Conservation (phyloP, 1,140 invertebrate species). For the Mactra quadrangularis region DNA sequence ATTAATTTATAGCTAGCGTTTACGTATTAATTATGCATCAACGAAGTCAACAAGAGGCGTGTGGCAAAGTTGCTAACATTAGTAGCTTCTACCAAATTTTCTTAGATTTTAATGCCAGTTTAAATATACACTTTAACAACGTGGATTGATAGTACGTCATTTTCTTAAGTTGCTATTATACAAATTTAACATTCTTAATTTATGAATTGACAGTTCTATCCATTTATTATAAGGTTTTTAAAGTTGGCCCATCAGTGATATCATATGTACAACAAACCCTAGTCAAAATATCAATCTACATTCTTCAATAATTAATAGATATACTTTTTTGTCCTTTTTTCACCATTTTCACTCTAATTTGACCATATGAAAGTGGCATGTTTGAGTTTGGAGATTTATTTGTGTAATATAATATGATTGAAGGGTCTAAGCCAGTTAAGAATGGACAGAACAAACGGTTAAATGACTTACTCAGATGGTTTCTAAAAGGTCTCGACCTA, state of each 20-base stretch:
- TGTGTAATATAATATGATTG: constrained; percentile 47
- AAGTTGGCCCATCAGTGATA: constrained; percentile 2
- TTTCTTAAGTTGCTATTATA: constrained; percentile 9
- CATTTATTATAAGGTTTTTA: not conserved
- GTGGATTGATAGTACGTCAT: not conserved
- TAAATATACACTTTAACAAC: constrained; percentile 8
- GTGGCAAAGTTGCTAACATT: constrained; percentile 3
- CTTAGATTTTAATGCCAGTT: not conserved
- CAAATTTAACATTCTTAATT: constrained; percentile 22
- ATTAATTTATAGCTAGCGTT: constrained; percentile 27
- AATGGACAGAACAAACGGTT: constrained; percentile 10
- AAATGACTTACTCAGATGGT: constrained; percentile 21
- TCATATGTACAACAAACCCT: constrained; percentile 19
- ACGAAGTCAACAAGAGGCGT: not conserved
- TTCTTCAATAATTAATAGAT: constrained; percentile 50
- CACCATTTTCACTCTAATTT: constrained; percentile 45
- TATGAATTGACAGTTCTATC: constrained; percentile 27
- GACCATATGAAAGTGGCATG: constrained; percentile 22
- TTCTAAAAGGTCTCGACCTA: constrained; percentile 28
- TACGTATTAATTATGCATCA: not conserved
- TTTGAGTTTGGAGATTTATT: constrained; percentile 35
- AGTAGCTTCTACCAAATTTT: constrained; percentile 1
- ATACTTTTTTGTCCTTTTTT: not conserved
- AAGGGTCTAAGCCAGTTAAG: constrained; percentile 4
- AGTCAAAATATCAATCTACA: not conserved